Conservation (phyloP, 2,113 vertebrate species). For the Ploceus nigricollis region DNA sequence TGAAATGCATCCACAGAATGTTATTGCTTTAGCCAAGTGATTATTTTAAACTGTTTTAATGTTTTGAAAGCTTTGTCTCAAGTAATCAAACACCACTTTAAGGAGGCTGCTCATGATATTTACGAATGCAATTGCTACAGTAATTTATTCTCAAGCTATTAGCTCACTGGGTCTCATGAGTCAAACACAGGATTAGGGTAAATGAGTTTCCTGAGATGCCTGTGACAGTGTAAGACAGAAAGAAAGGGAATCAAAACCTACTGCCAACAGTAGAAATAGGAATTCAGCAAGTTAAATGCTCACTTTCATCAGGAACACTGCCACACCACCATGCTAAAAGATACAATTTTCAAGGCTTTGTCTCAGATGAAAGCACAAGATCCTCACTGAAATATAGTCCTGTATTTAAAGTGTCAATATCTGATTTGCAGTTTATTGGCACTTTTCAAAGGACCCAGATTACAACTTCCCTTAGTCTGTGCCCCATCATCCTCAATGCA, state of each 20-base stretch:
- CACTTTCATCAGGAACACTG: neutral
- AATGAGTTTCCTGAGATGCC: neutral
- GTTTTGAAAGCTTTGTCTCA: conserved; percentile 36
- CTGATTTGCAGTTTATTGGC: neutral
- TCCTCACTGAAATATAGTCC: neutral
- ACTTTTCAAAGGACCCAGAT: neutral
- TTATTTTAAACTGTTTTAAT: conserved; percentile 10
- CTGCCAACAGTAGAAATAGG: neutral
- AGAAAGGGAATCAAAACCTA: neutral
- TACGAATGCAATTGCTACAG: neutral
- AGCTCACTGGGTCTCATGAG: neutral
- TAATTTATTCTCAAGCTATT: conserved; percentile 20
- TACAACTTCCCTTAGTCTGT: neutral
- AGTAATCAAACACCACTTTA: conserved; percentile 8
- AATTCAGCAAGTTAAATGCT: neutral
- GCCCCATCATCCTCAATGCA: neutral
- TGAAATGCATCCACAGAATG: neutral
- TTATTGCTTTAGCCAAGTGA: neutral
- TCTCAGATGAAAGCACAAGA: neutral
- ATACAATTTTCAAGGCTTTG: neutral
- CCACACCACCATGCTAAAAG: neutral
- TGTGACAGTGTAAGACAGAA: neutral
- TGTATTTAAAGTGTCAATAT: neutral
- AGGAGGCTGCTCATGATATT: neutral
- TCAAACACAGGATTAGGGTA: neutral